phyloP scores from a whole-genome alignment of 1,140 invertebrate species.

The Nixonia krombeini region DNA sequence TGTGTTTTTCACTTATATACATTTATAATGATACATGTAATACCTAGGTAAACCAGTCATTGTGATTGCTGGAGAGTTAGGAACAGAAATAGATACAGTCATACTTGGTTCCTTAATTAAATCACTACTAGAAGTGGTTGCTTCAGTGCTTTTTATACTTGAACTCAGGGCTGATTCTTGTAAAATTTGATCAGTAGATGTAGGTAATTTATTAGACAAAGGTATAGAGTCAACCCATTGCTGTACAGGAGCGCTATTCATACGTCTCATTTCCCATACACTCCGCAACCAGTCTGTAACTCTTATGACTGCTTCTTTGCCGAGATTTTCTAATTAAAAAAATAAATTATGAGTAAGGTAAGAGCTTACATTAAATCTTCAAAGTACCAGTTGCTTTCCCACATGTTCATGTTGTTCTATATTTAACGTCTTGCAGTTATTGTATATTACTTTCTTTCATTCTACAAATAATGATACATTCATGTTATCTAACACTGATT shows the following conservation, averaged over 20 bases:
- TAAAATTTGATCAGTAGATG: background rate
- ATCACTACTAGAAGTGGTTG: constrained; percentile 8
- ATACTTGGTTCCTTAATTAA: constrained; percentile 54
- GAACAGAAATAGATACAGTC: constrained; percentile 63
- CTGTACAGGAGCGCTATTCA: constrained; percentile 62
- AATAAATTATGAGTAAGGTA: constrained; percentile 5
- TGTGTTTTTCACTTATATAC: too few species aligned
- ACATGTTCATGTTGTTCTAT: too few species aligned
- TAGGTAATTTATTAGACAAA: constrained; percentile 46
- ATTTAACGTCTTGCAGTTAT: too few species aligned
- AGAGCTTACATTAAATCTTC: background rate
- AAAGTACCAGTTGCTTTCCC: too few species aligned
- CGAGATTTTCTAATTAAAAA: constrained; percentile 57
- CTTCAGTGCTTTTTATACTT: constrained; percentile 3
- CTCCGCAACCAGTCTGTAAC: constrained; percentile 65
- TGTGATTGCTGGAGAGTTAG: constrained; percentile 56
- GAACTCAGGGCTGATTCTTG: background rate
- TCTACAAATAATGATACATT: too few species aligned
- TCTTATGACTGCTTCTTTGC: constrained; percentile 61
- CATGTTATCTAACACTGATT: too few species aligned
- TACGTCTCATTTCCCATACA: constrained; percentile 68
- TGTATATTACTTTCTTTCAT: too few species aligned
- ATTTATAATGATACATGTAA: too few species aligned
- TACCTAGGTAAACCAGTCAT: constrained; percentile 55
- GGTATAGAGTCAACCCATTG: constrained; percentile 72